Base-by-base conservation (phyloP, 2,797 vertebrate species). In the Discoglossus pictus region DNA sequence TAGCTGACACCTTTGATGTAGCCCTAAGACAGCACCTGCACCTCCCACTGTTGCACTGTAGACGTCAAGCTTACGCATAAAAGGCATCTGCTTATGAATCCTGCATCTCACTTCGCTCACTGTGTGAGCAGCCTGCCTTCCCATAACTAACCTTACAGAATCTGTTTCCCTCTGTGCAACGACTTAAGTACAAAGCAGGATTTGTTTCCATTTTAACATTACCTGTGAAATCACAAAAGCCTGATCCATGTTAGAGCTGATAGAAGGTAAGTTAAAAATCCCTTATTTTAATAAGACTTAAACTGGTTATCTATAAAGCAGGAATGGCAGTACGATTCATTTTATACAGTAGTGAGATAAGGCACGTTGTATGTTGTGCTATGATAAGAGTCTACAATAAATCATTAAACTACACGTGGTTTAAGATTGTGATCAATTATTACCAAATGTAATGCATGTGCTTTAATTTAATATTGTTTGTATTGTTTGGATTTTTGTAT, bases 61-160 rank as follows among this genome's bases (percentile, higher is more conserved):
- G 89, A 89, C 95, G 94, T 97, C 96, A 98, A 82, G 72, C 80
- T 82, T 92, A 94, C 93, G 96, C 92, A 93, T 80, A 83, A 89
- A 83, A 82, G 72, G 83, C 84, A 88, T 82, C 86, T 84, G 85
- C 92, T 90, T 87, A 89, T 92, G 90, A 90, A 82, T 84, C 82
- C 82, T 78, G 88, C 81, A 74, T 84, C 73, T 78, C 87, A 24
- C 76, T 84, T 87, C 79, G 90, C 84, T 87, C 83, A 76, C 86
- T 87, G 80, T 80, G 72, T 80, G 82, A 82, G 79, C 86, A 84
- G 84, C 76, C 86, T 86, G 76, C 79, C 86, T 73, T 61, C 81
- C 88, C 80, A 78, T 87, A 79, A 82, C 84, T 92, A 77, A 81
- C 92, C 91, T 92, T 87, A 83, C 67, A 73, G 82, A 82, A 79